Evolutionary conservation across 2,888 invertebrate species (phyloP).

Genomic region (Pteria penguin): DNA sequence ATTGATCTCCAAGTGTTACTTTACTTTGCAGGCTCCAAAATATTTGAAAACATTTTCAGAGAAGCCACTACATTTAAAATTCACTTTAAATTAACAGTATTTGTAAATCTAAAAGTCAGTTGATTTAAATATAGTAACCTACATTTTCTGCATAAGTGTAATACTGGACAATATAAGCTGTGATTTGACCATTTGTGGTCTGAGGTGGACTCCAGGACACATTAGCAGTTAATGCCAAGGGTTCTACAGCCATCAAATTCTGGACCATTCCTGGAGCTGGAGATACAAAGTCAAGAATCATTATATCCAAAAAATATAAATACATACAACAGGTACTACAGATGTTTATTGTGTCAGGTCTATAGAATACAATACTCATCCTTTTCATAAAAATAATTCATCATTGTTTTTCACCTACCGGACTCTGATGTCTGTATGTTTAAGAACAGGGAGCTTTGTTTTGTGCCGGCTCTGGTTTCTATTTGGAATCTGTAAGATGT

Average conservation of each 20-base stretch:
- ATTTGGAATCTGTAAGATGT: conserved; percentile 61
- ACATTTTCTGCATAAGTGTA: conserved; percentile 4
- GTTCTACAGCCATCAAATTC: conserved; percentile 52
- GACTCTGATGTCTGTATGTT: conserved; percentile 56
- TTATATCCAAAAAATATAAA: neutral
- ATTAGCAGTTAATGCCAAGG: conserved; percentile 50
- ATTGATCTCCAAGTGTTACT: no score
- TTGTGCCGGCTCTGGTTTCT: conserved; percentile 47
- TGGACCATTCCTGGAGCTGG: conserved; percentile 61
- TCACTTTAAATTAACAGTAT: no score
- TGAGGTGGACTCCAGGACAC: conserved; percentile 64
- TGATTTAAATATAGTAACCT: no score
- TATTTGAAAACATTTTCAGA: no score
- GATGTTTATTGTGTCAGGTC: no score
- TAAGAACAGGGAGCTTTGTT: conserved; percentile 43
- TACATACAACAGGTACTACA: neutral
- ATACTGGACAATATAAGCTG: conserved; percentile 53
- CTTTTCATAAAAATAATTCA: neutral
- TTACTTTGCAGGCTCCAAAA: no score
- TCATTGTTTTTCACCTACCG: conserved; percentile 46
- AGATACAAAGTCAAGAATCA: conserved; percentile 5
- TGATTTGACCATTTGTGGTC: conserved; percentile 59
- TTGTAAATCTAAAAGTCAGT: no score
- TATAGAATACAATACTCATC: no score
- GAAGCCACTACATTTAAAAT: no score